phyloP scores from a whole-genome alignment of 2,113 vertebrate species.

The Zapornia atra region DNA sequence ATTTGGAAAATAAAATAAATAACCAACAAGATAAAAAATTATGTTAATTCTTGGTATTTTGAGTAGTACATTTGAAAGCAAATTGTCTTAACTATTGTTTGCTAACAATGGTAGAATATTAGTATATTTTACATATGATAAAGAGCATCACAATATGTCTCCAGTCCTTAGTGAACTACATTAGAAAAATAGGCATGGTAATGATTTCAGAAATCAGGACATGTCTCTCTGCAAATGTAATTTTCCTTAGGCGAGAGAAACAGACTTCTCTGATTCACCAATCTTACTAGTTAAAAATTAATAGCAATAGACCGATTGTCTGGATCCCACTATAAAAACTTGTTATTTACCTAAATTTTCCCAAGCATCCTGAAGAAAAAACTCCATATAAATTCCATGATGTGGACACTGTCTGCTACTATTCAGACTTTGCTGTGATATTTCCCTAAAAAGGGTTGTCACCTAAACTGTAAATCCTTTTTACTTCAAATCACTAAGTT shows the following conservation, averaged over 20 bases:
- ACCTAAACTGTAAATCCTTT: slow-evolving; percentile 3
- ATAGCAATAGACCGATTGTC: neutral
- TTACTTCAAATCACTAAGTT: slow-evolving; percentile 36
- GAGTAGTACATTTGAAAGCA: neutral
- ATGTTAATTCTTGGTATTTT: neutral
- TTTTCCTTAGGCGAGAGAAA: neutral
- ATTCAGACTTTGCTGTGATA: neutral
- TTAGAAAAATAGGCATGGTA: neutral
- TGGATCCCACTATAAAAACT: neutral
- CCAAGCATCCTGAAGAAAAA: neutral
- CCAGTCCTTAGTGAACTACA: neutral
- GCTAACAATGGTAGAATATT: neutral
- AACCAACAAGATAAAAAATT: neutral
- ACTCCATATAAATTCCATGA: neutral
- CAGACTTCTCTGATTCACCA: neutral
- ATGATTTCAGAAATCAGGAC: neutral
- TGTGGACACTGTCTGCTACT: neutral
- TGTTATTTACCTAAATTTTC: neutral
- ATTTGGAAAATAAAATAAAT: neutral
- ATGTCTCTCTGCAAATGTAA: neutral
- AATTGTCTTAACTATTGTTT: neutral
- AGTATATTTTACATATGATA: neutral
- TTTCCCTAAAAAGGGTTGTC: neutral
- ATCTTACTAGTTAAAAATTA: neutral
- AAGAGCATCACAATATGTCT: neutral